phyloP scores from a whole-genome alignment of 2,797 vertebrate species.

The Hirundo rustica region DNA sequence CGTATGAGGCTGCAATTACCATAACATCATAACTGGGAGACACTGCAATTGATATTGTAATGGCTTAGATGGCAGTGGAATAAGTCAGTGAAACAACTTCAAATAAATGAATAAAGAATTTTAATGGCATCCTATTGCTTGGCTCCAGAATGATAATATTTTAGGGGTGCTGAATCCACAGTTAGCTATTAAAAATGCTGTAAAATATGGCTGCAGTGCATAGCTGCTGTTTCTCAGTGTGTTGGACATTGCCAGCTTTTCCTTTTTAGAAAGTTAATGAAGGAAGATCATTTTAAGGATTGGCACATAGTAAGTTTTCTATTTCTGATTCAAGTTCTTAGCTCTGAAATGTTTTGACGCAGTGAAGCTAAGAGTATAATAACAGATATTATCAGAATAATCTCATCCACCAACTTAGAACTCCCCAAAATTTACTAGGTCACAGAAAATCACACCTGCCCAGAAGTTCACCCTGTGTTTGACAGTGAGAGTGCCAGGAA shows the following conservation, averaged over 20 bases:
- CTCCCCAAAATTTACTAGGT: not conserved
- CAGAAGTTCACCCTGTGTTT: not conserved
- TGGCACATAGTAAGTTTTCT: rapidly evolving
- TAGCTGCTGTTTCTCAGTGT: not conserved
- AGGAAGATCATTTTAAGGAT: not conserved
- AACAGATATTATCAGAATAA: not conserved
- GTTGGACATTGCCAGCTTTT: not conserved
- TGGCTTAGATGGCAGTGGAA: conserved; percentile 2
- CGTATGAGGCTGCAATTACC: not conserved
- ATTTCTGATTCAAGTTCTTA: not conserved
- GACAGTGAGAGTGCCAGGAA: not conserved
- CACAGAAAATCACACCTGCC: not conserved
- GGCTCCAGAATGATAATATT: not conserved
- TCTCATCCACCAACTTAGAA: not conserved
- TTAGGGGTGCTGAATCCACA: not conserved
- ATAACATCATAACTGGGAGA: not conserved
- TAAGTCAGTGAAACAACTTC: conserved; percentile 33
- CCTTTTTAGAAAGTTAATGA: not conserved
- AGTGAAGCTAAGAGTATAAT: not conserved
- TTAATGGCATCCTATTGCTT: not conserved
- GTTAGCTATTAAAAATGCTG: not conserved
- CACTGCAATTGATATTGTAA: conserved; percentile 20
- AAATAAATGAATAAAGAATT: conserved; percentile 3
- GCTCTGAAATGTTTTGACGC: not conserved
- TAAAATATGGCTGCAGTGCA: not conserved